Conservation (phyloP, 2,888 invertebrate genomes). For the Augiades crinisus region DNA sequence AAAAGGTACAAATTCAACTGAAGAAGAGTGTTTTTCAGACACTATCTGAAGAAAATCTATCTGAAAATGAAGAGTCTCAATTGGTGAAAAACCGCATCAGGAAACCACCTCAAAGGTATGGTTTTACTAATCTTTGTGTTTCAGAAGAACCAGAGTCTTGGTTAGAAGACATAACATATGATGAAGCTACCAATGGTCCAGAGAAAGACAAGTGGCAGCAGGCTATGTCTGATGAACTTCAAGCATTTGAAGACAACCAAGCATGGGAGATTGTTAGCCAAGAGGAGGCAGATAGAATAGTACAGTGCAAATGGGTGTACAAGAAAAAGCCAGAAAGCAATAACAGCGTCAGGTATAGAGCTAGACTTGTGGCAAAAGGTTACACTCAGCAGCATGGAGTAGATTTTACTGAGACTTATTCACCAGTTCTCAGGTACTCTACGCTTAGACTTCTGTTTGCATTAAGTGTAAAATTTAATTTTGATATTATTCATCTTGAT, state of each 20-base stretch:
- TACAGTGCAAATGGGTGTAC: constrained; percentile 34
- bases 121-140: constrained; percentile 16
- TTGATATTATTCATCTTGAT: constrained; percentile 1
- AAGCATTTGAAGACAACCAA: constrained; percentile 31
- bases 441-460: constrained; percentile 31
- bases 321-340: constrained; percentile 30
- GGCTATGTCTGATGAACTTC: constrained; percentile 32
- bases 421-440: constrained; percentile 28
- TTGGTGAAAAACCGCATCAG: neutral
- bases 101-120: constrained; percentile 20
- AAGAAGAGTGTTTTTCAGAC: neutral
- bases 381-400: constrained; percentile 27
- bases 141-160: constrained; percentile 2
- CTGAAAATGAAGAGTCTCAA: neutral
- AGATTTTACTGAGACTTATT: constrained; percentile 28
- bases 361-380: constrained; percentile 29
- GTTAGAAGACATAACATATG: constrained; percentile 9
- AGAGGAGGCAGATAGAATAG: constrained; percentile 20
- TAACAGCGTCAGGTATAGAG: constrained; percentile 28
- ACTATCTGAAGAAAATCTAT: neutral
- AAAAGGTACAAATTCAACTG: neutral
- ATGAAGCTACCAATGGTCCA: constrained; percentile 13
- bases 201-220: constrained; percentile 28
- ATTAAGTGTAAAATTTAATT: constrained; percentile 23
- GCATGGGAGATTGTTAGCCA: constrained; percentile 33